Conservation (phyloP, 2,113 vertebrate species). For the human region DNA sequence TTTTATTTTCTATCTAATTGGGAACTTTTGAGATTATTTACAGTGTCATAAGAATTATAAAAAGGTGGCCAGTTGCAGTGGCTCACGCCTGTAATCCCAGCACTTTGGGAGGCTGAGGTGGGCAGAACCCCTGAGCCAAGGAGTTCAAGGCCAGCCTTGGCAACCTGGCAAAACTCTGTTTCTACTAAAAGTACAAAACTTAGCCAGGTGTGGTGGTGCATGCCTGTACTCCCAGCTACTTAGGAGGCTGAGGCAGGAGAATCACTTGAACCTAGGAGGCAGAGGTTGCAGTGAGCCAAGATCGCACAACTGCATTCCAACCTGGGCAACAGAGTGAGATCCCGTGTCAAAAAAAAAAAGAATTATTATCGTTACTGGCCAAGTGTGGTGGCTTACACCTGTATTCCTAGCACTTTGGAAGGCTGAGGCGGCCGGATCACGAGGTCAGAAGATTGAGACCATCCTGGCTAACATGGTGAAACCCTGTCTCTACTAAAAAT, state of each 20-base stretch:
- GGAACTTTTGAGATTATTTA: neutral
- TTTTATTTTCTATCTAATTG: constrained; percentile 12
- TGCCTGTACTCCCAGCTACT: neutral
- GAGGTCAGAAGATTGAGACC: no score
- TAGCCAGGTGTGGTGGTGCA: neutral
- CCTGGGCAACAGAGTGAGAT: neutral
- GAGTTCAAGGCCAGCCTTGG: neutral
- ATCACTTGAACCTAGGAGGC: neutral
- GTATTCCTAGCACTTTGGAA: no score
- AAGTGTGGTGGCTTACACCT: no score
- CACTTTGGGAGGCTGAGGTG: no score
- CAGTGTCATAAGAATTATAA: neutral
- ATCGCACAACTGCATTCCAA: neutral
- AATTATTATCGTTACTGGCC: neutral
- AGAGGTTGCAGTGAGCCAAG: neutral
- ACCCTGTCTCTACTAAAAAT: neutral
- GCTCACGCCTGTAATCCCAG: no score
- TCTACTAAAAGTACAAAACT: neutral
- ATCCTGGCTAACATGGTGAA: neutral
- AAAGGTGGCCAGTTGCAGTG: no score
- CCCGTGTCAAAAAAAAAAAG: neutral
- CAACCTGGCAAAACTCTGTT: neutral
- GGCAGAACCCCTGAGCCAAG: neutral
- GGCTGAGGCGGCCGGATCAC: no score
- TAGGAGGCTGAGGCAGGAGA: neutral